Percentiles rank a stretch among this genome's conserved stretches.
Evolutionary conservation across 92 coral and sea anemone species (phyloP).

Genomic region (Ricordea florida): DNA sequence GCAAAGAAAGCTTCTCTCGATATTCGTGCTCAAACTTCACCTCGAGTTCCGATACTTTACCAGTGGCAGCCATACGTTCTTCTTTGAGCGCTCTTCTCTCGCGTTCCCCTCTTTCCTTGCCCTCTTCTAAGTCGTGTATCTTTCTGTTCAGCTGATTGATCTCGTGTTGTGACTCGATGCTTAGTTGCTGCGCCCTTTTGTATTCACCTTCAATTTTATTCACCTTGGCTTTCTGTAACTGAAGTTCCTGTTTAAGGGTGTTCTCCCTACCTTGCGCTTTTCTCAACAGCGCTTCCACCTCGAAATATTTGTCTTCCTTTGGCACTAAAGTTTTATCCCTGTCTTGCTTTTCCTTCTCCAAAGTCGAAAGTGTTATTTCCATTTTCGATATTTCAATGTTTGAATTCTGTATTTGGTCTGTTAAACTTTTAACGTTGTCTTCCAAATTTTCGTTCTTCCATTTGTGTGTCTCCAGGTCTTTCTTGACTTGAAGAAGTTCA

Average conservation of each 20-base stretch:
- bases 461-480: slow-evolving; percentile 76
- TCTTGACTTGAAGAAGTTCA: slow-evolving; percentile 76
- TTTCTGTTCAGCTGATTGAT: slow-evolving; percentile 80
- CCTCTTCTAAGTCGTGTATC: slow-evolving; percentile 71
- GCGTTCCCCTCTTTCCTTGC: slow-evolving; percentile 72
- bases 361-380: slow-evolving; percentile 75
- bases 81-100: slow-evolving; percentile 84
- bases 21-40: slow-evolving; percentile 90
- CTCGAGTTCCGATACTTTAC: slow-evolving; percentile 87
- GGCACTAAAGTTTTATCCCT: slow-evolving; percentile 50
- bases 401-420: slow-evolving; percentile 72
- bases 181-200: slow-evolving; percentile 85
- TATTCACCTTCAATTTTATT: slow-evolving; percentile 82
- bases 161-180: slow-evolving; percentile 86
- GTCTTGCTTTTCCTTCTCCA: slow-evolving; percentile 68
- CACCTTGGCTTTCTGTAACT: slow-evolving; percentile 72
- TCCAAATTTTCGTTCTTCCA: slow-evolving; percentile 77
- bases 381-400: slow-evolving; percentile 69
- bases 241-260: slow-evolving; percentile 78
- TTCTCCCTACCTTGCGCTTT: slow-evolving; percentile 72
- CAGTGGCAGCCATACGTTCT: slow-evolving; percentile 63
- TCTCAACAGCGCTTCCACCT: slow-evolving; percentile 44
- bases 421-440: slow-evolving; percentile 64
- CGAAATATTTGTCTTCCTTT: slow-evolving; percentile 36
- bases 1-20: slow-evolving; percentile 86